Evolutionary conservation across 2,888 invertebrate species (phyloP).

Genomic region (Sepiola atlantica): DNA sequence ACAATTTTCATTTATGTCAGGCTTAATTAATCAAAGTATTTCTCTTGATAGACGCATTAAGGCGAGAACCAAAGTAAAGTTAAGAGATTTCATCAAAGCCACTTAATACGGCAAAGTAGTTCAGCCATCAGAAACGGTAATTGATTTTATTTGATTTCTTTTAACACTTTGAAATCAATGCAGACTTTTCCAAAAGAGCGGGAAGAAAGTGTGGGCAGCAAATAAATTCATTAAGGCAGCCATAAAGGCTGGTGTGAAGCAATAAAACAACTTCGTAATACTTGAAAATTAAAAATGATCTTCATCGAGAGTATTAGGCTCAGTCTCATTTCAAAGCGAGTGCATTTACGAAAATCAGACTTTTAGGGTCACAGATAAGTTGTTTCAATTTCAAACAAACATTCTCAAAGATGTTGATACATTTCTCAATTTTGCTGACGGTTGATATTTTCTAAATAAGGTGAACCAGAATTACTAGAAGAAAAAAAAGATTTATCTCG

Average conservation of each 20-base stretch:
- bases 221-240: background rate
- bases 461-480: too few relatives aligned
- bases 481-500: too few relatives aligned
- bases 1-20: background rate
- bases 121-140: background rate
- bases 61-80: background rate
- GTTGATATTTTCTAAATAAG: too few relatives aligned
- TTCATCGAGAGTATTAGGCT: background rate
- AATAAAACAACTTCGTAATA: background rate
- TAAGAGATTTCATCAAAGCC: background rate
- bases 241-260: background rate
- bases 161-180: constrained; percentile 15
- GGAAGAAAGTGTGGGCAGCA: background rate
- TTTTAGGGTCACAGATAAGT: too few relatives aligned
- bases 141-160: background rate
- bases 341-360: too few relatives aligned
- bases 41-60: background rate
- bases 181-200: background rate
- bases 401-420: too few relatives aligned
- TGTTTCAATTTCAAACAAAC: too few relatives aligned
- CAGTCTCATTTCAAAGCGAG: background rate
- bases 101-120: background rate
- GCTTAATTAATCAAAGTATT: background rate
- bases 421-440: too few relatives aligned
- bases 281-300: background rate